A percentile compares a stretch with the other conserved stretches of the same genome.
phyloP scores from a whole-genome alignment of 2,113 vertebrate genomes.

The Phalacrocorax brasilianus region DNA sequence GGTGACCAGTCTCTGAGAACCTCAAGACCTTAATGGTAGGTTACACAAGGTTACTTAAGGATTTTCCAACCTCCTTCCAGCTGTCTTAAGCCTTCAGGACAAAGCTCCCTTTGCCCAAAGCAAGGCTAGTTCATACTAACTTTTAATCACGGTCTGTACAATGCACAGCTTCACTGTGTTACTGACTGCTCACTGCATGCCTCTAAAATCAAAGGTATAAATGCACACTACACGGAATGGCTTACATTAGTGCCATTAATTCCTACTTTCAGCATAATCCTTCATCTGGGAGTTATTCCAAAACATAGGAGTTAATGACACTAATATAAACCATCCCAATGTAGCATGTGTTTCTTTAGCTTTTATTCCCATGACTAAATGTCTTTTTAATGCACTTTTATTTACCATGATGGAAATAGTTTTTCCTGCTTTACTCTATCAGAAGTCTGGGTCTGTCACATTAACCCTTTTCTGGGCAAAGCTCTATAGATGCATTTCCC shows the following conservation, averaged over 20 bases:
- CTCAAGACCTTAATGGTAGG: not conserved
- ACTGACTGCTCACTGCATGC: constrained; percentile 22
- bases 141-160: not conserved
- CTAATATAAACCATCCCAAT: constrained; percentile 73
- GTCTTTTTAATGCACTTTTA: constrained; percentile 72
- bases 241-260: constrained; percentile 77
- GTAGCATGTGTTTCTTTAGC: constrained; percentile 67
- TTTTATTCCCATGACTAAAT: constrained; percentile 76
- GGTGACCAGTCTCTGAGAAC: not conserved
- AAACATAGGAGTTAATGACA: constrained; percentile 74
- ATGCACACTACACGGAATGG: constrained; percentile 32
- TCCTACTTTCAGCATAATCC: constrained; percentile 73
- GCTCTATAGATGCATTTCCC: not conserved
- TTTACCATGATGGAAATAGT: constrained; percentile 62
- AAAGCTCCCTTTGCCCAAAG: constrained; percentile 18
- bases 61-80: constrained; percentile 42
- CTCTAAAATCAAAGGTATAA: constrained; percentile 48
- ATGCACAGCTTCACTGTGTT: not conserved
- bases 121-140: not conserved
- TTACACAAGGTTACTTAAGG: not conserved
- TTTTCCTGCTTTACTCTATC: constrained; percentile 48
- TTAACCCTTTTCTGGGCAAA: constrained; percentile 50
- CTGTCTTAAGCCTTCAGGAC: not conserved
- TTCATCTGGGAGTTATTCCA: constrained; percentile 77
- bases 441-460: constrained; percentile 23